Percentiles rank a stretch among this genome's conserved stretches.
phyloP scores from a whole-genome alignment of 2,888 invertebrate genomes.

The Arctia plantaginis region DNA sequence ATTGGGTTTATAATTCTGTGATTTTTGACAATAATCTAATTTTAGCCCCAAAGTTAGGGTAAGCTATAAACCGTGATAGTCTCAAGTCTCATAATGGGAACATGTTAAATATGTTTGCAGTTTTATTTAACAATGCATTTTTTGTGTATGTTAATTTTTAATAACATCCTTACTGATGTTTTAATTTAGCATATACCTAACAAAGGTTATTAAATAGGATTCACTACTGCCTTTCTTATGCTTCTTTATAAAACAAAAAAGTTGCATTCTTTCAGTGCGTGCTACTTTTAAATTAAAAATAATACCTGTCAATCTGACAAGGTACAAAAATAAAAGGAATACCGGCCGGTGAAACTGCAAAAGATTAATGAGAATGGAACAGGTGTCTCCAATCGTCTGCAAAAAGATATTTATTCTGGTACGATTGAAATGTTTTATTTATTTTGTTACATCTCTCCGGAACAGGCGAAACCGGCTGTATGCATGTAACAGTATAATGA shows the following conservation, averaged over 20 bases:
- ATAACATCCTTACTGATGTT: no score
- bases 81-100: background rate
- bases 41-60: background rate
- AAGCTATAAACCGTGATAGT: no score
- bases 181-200: no score
- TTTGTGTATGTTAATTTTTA: no score
- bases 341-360: conserved; percentile 30
- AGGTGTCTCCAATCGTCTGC: conserved; percentile 40
- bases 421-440: conserved; percentile 49
- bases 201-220: background rate
- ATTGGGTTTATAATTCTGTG: background rate
- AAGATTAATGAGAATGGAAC: conserved; percentile 45
- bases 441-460: conserved; percentile 31
- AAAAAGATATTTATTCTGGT: conserved; percentile 42
- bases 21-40: background rate
- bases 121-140: no score
- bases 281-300: background rate
- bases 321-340: background rate
- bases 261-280: background rate
- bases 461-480: conserved; percentile 18
- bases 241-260: background rate
- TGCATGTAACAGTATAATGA: conserved; percentile 19
- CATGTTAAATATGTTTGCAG: background rate
- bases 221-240: background rate
- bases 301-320: background rate